These are phyloP conservation scores for Pycnonotus jocosus DNA, from an alignment of 2,113 vertebrate genomes.

Conservation along the genomic window DNA sequence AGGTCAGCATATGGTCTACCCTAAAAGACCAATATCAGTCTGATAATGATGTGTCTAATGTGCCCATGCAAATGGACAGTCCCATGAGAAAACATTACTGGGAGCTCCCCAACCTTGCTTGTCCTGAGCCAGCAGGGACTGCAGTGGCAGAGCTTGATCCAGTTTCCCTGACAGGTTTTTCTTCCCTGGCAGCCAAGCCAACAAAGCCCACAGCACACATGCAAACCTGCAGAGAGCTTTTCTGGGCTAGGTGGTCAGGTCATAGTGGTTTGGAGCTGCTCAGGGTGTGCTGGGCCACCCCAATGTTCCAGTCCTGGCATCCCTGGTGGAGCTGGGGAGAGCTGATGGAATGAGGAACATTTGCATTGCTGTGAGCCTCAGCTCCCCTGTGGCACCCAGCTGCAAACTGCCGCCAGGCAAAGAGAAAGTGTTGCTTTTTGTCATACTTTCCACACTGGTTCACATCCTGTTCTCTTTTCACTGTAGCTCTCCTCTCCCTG, in stretches of 20 bases:
- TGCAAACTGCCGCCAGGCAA: not conserved
- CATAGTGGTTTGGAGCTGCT: not conserved
- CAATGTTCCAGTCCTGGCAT: accelerated
- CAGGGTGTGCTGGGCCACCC: accelerated
- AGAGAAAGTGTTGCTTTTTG: not conserved
- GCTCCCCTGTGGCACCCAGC: not conserved
- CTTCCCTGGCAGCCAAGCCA: not conserved
- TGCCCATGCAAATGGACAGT: not conserved
- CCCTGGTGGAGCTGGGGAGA: not conserved
- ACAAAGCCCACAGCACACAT: not conserved
- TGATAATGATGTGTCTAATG: accelerated
- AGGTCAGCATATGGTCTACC: not conserved
- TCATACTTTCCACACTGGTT: not conserved
- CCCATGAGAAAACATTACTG: not conserved
- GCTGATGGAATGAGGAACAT: not conserved
- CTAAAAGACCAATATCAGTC: not conserved
- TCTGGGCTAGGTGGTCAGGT: not conserved
- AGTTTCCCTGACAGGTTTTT: not conserved
- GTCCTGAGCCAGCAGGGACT: not conserved
- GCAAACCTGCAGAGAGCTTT: not conserved
- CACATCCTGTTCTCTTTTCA: not conserved
- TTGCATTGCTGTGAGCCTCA: not conserved
- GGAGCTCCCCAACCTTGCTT: not conserved
- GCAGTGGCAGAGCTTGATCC: accelerated
- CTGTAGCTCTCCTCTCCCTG: not conserved